Base-by-base conservation (phyloP, 2,888 invertebrate genomes). In the Eupsilia transversa region DNA sequence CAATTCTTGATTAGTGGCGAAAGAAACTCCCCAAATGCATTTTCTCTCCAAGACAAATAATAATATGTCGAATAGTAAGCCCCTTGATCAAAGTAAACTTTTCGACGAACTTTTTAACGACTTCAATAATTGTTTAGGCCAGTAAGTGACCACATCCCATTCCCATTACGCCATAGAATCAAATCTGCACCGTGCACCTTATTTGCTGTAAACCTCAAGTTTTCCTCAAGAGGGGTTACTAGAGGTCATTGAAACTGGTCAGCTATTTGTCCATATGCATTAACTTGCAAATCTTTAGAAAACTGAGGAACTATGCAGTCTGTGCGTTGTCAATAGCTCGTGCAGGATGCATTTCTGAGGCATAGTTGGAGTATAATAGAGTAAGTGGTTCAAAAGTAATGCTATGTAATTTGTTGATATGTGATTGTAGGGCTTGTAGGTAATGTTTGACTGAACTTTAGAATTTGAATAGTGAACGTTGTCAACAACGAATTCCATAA, bases 271-370 rank as follows among this genome's bases (percentile, higher is more conserved):
- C 54, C 68, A 23, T 14, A 59, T 59, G 60, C 59, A 80, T 84
- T 84, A 76, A 84, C 72, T 82, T 82, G 82, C 82, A 81, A 84
- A 82, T 84, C 82, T 72, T 67, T 70, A 14, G 66, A 76, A 63
- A 79, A 68, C 61, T 54, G 71, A 59, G 30, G 54, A 70, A 41
- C 71, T 73, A 54, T 64, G 54, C 52, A 43, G 52, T 67, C 17
- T 12, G 66, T 57, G 14, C 46, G 49, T 60, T 82, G 84, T 84
- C 72, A 82, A 76, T 84, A 70, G 56, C 57, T 66, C 33, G 46
- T 64, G 67, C 72, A 84, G 67, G 52, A 69, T 84, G 81, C 70
- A 70, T 71, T 81, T 72, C 72, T 68, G 30, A 69, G 46, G 1
- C 68, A 33, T 59, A 63, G 52, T 67, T 61, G 56, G 70, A 30